Evolutionary conservation across 2,113 vertebrate species (phyloP).

Genomic region (Leptocoma aspasia): DNA sequence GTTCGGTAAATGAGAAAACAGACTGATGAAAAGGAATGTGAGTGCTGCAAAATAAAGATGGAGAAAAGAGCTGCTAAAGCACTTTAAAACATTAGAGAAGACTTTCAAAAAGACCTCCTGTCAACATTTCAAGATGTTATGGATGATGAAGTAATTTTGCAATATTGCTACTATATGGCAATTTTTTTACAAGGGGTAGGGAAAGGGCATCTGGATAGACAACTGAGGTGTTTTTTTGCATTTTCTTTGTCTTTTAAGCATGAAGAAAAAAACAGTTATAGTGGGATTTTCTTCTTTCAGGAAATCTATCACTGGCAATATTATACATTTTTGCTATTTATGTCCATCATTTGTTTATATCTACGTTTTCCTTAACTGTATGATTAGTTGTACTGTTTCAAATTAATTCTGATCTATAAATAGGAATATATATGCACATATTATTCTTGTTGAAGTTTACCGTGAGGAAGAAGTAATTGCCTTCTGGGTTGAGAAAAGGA

Average conservation of each 20-base stretch:
- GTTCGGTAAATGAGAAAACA: not conserved
- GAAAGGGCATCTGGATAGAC: not conserved
- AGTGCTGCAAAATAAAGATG: not conserved
- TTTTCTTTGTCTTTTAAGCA: not conserved
- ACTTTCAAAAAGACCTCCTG: not conserved
- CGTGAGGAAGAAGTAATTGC: conserved; percentile 1
- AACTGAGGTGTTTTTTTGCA: not conserved
- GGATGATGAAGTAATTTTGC: not conserved
- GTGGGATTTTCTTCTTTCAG: not conserved
- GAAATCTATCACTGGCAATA: not conserved
- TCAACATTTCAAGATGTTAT: not conserved
- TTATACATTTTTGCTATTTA: not conserved
- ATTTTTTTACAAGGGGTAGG: not conserved
- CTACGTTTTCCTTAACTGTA: not conserved
- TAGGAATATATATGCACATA: not conserved
- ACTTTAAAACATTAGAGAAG: conserved; percentile 4
- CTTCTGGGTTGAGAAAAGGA: not conserved
- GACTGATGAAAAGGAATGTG: not conserved
- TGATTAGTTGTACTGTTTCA: not conserved
- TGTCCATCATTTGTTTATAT: not conserved
- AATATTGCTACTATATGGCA: not conserved
- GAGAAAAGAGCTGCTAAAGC: not conserved
- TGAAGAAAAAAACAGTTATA: not conserved
- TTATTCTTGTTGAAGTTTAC: not conserved
- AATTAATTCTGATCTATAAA: conserved; percentile 23